Base-by-base conservation (phyloP, 1,140 invertebrate species). In the Dinothrombium tinctorium region DNA sequence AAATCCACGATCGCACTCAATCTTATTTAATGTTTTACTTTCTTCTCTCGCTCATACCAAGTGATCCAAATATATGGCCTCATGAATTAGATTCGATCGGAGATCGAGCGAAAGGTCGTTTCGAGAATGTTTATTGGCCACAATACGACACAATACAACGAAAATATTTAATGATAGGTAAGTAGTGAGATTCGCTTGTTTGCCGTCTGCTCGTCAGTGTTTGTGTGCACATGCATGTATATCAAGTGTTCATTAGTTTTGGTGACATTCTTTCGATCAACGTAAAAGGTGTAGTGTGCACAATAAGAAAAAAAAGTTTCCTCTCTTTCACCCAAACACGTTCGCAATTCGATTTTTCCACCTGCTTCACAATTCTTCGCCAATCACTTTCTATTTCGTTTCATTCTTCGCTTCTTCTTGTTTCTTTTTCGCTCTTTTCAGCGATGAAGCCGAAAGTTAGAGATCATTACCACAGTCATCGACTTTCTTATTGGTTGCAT, bases 401-500 rank as follows among this genome's bases (percentile, higher is more conserved):
- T 29, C 14, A 9, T n/a, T n/a, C 17, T 36, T 36, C 11, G 12
- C 33, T 36, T 21, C 15, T 9, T 21, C 21, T 39, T 26, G 12
- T 15, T n/a, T 29, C 12, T 17, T 26, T 39, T 3, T n/a, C n/a
- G n/a, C n/a, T n/a, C 14, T 40, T 4, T 29, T 4, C 14, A 77
- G 80, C 83, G 11, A 61, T 60, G 25, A 71, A 69, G 48, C 65
- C 73, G 6, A 69, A 72, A 51, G 69, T 77, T 47, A 68, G 70
- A 44, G 76, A 74, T 51, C 82, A 84, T 55, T 89, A 86, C 56
- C 66, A 81, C 2, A 77, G 78, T 28, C 77, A 83, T 55, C 82
- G 86, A 56, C 72, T 86, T 63, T 82, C 80, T n/a, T 69, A 87
- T 42, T 90, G 84, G 83, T 57, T 83, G 42, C 79, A 82, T 52